Conservation (phyloP, 2,113 vertebrate genomes). For the Psilopogon haemacephalus region DNA sequence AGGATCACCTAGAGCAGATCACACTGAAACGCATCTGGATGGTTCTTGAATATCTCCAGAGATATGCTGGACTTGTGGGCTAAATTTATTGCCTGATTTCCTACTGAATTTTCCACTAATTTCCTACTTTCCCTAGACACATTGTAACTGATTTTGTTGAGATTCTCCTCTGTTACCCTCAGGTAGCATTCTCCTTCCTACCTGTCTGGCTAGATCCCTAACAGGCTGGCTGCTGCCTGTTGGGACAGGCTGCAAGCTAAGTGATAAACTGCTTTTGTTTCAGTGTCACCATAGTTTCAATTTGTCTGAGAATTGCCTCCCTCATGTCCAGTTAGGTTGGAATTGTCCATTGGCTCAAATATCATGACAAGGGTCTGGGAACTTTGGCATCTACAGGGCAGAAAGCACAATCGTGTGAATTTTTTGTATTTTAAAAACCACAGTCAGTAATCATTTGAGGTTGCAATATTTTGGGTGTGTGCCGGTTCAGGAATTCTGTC, state of each 20-base stretch:
- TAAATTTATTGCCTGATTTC: background rate
- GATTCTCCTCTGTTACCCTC: background rate
- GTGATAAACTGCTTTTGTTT: background rate
- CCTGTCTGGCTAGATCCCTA: background rate
- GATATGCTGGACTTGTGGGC: too few species aligned
- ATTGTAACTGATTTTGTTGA: background rate
- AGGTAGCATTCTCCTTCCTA: background rate
- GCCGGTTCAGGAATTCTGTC: background rate
- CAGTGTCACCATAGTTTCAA: background rate
- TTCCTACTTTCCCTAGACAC: background rate
- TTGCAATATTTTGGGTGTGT: background rate
- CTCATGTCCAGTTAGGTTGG: background rate
- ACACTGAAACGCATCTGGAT: too few species aligned
- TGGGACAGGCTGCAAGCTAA: background rate
- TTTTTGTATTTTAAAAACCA: background rate
- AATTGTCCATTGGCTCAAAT: background rate
- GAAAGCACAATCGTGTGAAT: background rate
- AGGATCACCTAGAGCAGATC: too few species aligned
- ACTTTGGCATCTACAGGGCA: background rate
- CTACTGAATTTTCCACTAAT: background rate
- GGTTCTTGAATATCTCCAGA: too few species aligned
- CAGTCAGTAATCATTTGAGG: background rate
- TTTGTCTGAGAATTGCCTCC: background rate
- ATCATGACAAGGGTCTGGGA: background rate
- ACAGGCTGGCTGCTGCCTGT: background rate